These are phyloP conservation scores for Volucella inflata DNA, from an alignment of 2,888 invertebrate species.

Conservation along the genomic window DNA sequence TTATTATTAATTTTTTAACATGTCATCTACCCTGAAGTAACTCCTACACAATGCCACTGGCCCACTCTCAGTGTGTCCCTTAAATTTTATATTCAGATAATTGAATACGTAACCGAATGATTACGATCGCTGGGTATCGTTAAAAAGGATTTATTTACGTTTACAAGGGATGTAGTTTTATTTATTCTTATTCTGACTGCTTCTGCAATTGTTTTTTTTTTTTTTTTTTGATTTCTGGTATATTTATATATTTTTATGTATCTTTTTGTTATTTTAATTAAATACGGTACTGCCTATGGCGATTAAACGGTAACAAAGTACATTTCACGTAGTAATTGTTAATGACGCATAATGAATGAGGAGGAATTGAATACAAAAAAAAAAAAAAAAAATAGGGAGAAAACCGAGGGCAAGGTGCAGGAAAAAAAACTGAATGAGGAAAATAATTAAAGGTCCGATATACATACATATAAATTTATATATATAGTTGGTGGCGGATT, in stretches of 20 bases:
- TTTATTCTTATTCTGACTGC: conserved; percentile 1
- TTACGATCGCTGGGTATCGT: conserved; percentile 56
- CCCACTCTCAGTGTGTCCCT: not conserved
- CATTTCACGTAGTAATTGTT: conserved; percentile 71
- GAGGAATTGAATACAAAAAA: not conserved
- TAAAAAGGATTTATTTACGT: conserved; percentile 59
- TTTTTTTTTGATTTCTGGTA: not conserved
- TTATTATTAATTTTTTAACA: conserved; percentile 28
- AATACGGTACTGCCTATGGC: conserved; percentile 79
- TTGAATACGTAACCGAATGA: conserved; percentile 65
- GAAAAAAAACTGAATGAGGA: conserved; percentile 16
- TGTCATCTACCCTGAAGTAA: too few relatives aligned
- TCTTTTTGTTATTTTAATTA: conserved; percentile 70
- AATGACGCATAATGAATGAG: conserved; percentile 75
- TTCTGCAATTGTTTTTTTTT: conserved; percentile 18
- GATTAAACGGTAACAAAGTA: conserved; percentile 80
- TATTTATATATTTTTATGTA: not conserved
- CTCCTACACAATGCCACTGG: not conserved
- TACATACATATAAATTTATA: not conserved
- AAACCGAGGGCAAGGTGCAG: not conserved
- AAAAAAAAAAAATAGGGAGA: not conserved
- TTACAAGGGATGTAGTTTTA: conserved; percentile 24
- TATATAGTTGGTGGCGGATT: conserved; percentile 14
- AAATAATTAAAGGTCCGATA: conserved; percentile 67
- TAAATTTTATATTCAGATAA: conserved; percentile 54